Percentiles rank a stretch among this genome's conserved stretches.
Conservation (phyloP, 2,888 invertebrate genomes). For the Nemotelus nigrinus region DNA sequence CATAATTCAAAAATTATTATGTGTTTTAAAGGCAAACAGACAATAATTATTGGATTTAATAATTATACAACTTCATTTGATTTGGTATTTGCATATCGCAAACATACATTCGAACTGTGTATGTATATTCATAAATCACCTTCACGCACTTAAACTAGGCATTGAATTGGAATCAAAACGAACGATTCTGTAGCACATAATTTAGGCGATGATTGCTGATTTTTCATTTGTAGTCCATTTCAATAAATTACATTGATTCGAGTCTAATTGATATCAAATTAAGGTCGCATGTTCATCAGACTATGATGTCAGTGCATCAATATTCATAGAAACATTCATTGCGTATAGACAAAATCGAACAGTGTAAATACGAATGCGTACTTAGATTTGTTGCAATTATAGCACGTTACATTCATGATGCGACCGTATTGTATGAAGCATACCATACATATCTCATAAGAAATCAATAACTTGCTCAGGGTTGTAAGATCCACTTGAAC, state of each 20-base stretch:
- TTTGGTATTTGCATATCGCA: no score
- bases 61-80: no score
- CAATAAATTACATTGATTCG: conserved; percentile 13
- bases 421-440: no score
- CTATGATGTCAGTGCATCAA: not conserved
- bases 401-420: no score
- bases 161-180: not conserved
- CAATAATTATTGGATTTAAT: no score
- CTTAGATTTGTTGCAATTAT: no score
- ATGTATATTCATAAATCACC: no score
- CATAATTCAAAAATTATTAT: no score
- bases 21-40: no score
- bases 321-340: not conserved
- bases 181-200: not conserved
- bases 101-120: no score
- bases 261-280: conserved; percentile 27
- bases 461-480: conserved; percentile 36
- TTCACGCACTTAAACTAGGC: no score
- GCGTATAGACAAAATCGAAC: not conserved
- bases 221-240: conserved; percentile 11
- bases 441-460: not conserved
- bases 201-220: conserved; percentile 13
- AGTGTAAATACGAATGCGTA: no score
- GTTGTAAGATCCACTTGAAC: conserved; percentile 35
- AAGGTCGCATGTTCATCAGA: conserved; percentile 27